Percentiles rank a stretch among this genome's conserved stretches.
These are phyloP conservation scores for Dendrophyllia cribrosa DNA, from an alignment of 64 coral and sea anemone genomes.

Conservation along the genomic window DNA sequence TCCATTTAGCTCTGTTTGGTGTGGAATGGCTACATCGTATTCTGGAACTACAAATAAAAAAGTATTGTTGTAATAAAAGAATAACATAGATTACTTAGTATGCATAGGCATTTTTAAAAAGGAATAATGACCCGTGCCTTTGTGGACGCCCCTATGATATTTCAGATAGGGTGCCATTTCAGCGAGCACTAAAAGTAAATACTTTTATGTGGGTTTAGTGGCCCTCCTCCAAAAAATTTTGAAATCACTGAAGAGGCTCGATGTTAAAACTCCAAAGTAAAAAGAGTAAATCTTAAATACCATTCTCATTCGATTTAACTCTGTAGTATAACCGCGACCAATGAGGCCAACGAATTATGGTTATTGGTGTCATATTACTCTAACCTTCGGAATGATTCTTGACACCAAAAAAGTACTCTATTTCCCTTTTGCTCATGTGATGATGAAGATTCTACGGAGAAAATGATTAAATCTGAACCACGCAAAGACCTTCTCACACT, in stretches of 20 bases:
- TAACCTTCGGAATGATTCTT: conserved; percentile 47
- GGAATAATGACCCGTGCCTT: not conserved
- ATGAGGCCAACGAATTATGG: too few relatives aligned
- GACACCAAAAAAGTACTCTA: conserved; percentile 41
- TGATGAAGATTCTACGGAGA: conserved; percentile 34
- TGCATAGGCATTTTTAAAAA: not conserved
- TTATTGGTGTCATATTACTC: not conserved
- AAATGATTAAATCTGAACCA: not conserved
- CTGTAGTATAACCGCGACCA: too few relatives aligned
- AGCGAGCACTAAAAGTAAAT: too few relatives aligned
- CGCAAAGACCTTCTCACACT: not conserved
- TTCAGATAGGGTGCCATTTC: too few relatives aligned
- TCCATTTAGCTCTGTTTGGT: conserved; percentile 5
- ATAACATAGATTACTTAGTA: too few relatives aligned
- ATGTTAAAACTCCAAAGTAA: too few relatives aligned
- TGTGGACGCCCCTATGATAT: too few relatives aligned
- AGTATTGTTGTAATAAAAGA: not conserved
- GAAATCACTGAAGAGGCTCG: too few relatives aligned
- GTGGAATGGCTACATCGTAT: conserved; percentile 51
- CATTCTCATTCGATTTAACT: too few relatives aligned
- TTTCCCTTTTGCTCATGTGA: conserved; percentile 54
- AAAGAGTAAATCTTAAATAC: too few relatives aligned
- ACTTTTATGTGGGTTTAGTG: too few relatives aligned
- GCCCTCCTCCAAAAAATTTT: too few relatives aligned
- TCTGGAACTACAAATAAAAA: conserved; percentile 54